Conservation (phyloP, 2,113 vertebrate species). For the Carassius auratus region DNA sequence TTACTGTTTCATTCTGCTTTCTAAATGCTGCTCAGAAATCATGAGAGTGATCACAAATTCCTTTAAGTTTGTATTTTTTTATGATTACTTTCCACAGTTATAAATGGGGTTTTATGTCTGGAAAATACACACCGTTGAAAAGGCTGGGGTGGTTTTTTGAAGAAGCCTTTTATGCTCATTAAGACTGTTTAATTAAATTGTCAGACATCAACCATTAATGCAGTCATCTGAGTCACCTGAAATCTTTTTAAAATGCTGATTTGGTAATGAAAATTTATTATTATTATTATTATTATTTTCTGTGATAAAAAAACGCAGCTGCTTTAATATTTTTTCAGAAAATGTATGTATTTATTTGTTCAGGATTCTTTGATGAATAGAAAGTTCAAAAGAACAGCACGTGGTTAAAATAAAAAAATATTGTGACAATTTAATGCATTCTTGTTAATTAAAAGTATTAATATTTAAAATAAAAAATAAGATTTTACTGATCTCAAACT, state of each 20-base stretch:
- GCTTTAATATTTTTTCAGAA: background rate
- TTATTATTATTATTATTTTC: background rate
- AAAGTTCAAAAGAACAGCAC: no score
- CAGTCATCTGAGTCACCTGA: background rate
- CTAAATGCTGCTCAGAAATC: background rate
- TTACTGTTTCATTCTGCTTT: background rate
- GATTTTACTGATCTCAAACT: background rate
- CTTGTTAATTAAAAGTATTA: no score
- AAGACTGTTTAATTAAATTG: background rate
- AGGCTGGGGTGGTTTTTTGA: background rate
- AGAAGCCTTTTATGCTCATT: background rate
- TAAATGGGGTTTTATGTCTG: background rate
- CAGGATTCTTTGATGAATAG: background rate
- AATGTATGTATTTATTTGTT: background rate
- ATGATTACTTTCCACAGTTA: background rate
- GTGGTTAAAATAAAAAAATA: no score
- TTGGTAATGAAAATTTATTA: background rate
- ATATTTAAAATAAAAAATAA: no score
- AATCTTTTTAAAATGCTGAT: background rate
- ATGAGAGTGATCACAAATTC: background rate
- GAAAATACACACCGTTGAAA: background rate
- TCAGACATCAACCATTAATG: background rate
- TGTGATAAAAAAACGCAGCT: background rate
- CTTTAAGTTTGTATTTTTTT: no score
- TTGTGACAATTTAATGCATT: no score